Conservation (phyloP, 2,888 invertebrate genomes). For the Blera fallax region DNA sequence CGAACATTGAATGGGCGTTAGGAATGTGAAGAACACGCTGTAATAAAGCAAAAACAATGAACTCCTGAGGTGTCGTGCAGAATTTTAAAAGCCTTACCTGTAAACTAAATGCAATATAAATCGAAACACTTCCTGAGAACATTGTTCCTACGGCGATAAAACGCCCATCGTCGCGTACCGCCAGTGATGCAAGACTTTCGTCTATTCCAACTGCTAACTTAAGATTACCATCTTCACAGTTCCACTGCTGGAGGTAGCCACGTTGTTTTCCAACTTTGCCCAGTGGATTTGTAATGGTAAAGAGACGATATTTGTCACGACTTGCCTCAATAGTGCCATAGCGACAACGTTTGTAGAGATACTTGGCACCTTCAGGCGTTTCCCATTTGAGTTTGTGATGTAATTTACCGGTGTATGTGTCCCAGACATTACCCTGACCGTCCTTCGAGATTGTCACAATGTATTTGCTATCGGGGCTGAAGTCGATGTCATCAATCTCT, state of each 20-base stretch:
- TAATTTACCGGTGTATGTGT: slow-evolving; percentile 85
- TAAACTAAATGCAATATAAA: slow-evolving; percentile 95
- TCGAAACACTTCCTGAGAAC: slow-evolving; percentile 94
- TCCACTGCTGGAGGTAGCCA: slow-evolving; percentile 92
- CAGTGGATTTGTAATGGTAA: slow-evolving; percentile 91
- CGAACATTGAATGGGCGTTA: slow-evolving; percentile 97
- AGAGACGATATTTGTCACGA: slow-evolving; percentile 86
- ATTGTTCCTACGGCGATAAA: slow-evolving; percentile 97
- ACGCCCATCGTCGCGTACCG: slow-evolving; percentile 94
- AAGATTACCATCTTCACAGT: slow-evolving; percentile 84
- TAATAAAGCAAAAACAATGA: slow-evolving; percentile 68
- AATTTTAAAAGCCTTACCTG: slow-evolving; percentile 83
- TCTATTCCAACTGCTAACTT: slow-evolving; percentile 84
- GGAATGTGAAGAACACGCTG: slow-evolving; percentile 92
- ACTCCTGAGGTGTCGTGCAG: background rate
- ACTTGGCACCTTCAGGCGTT: slow-evolving; percentile 89
- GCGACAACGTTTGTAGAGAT: slow-evolving; percentile 91
- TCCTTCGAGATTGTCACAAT: slow-evolving; percentile 94
- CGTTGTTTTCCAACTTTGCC: slow-evolving; percentile 87
- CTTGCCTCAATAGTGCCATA: slow-evolving; percentile 89
- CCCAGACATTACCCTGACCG: slow-evolving; percentile 92
- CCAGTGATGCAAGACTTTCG: slow-evolving; percentile 91
- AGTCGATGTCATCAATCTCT: slow-evolving; percentile 97
- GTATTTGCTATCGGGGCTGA: slow-evolving; percentile 89
- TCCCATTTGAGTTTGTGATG: slow-evolving; percentile 88